Evolutionary conservation across 2,113 vertebrate species (phyloP).

Genomic region (Rhagologus leucostigma): DNA sequence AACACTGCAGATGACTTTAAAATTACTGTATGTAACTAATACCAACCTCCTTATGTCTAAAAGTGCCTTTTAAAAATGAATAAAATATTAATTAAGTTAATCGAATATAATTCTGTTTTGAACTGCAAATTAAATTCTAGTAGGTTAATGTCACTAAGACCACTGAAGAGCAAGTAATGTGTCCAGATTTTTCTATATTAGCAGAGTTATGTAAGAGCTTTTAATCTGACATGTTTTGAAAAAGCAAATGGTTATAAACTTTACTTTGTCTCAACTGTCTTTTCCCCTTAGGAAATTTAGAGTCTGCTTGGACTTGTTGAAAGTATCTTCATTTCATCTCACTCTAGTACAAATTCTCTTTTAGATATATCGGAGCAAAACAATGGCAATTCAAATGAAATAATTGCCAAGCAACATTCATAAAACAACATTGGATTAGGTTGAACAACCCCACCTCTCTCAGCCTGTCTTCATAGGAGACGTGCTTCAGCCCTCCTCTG

Average conservation of each 20-base stretch:
- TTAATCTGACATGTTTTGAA: slow-evolving; percentile 26
- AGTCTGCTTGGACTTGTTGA: background rate
- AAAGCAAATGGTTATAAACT: slow-evolving; percentile 40
- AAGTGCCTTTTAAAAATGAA: slow-evolving; percentile 34
- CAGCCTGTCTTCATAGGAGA: background rate
- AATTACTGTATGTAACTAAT: background rate
- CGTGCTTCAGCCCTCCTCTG: background rate
- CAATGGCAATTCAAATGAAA: background rate
- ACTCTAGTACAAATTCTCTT: background rate
- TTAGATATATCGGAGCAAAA: background rate
- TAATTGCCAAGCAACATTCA: background rate
- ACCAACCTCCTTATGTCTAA: background rate
- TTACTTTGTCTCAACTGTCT: slow-evolving; percentile 10
- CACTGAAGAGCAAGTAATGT: background rate
- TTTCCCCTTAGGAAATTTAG: background rate
- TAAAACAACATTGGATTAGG: background rate
- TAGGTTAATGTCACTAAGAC: background rate
- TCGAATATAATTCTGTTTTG: slow-evolving; percentile 4
- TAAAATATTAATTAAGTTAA: slow-evolving; percentile 31
- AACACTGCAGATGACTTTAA: background rate
- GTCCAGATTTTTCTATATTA: slow-evolving; percentile 10
- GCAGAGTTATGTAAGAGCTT: slow-evolving; percentile 44
- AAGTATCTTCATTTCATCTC: background rate
- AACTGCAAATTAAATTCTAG: background rate
- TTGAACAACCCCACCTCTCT: background rate